Conservation (phyloP, 1,140 invertebrate genomes). For the Drosophila bipectinata region DNA sequence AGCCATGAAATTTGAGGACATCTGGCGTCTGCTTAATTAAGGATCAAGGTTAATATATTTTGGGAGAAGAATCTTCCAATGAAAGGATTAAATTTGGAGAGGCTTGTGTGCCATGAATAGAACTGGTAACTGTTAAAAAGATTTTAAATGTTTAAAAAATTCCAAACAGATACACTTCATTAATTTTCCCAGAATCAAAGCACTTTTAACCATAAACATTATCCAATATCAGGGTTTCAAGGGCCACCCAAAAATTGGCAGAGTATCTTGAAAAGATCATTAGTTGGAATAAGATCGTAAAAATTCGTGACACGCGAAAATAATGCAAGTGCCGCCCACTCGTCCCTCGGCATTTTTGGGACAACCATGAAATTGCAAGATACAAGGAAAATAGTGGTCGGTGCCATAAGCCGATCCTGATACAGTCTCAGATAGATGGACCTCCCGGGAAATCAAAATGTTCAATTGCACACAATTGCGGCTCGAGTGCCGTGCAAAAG, state of each 20-base stretch:
- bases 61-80: not conserved
- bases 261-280: constrained; percentile 65
- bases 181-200: constrained; percentile 15
- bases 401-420: constrained; percentile 14
- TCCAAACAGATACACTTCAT: not conserved
- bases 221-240: constrained; percentile 12
- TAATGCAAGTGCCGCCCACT: constrained; percentile 62
- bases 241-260: constrained; percentile 42
- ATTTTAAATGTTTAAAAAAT: not conserved
- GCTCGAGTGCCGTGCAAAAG: constrained; percentile 43
- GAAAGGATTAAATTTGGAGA: constrained; percentile 16
- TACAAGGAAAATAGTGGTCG: constrained; percentile 7
- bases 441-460: constrained; percentile 78
- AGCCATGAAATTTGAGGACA: constrained; percentile 66
- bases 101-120: no score
- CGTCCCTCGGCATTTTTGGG: constrained; percentile 4
- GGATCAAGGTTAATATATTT: constrained; percentile 43
- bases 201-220: constrained; percentile 22
- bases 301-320: constrained; percentile 75
- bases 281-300: constrained; percentile 81
- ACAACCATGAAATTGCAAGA: constrained; percentile 71
- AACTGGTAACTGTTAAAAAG: not conserved
- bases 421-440: constrained; percentile 28
- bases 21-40: constrained; percentile 51
- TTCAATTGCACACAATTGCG: constrained; percentile 77